Base-by-base conservation (phyloP, 2,797 vertebrate species). In the Anas flavirostris region DNA sequence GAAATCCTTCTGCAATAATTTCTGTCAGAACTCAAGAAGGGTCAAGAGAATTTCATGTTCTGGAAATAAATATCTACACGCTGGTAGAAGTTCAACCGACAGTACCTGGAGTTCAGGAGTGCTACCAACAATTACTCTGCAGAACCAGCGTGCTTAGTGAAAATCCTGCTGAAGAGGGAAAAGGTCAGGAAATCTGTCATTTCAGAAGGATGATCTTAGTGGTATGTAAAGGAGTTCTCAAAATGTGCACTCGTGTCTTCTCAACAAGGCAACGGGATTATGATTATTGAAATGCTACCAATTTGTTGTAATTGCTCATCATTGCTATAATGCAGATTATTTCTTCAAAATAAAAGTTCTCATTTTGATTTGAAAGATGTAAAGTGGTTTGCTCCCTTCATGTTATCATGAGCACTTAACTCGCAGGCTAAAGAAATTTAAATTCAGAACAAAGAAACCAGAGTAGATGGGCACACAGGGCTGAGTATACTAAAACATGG, bases 41-140 rank as follows among this genome's bases (percentile, higher is more conserved):
- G 81, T 86, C 88, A 93, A 88, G 83, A 86, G 88, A 91, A 80
- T 86, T 86, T 80, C 83, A 62, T n/a, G 16, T 50, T 64, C 74
- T 85, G 60, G 52, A 82, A 88, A 89, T 69, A 75, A 86, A 66
- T 78, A 75, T 28, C 53, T 70, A 74, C 63, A 26, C 44, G 60
- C 39, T 70, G 80, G 44, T 37, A 19, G 69, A 88, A 48, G 77
- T 91, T 88, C 90, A 68, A 0, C 52, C 50, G 80, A 31, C 76
- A 93, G 60, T 31, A 85, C 64, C 88, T 39, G 56, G 44, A 66
- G 70, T 64, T 88, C 13, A 16, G 72, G 75, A 90, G 33, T 17
- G 55, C 74, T 86, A 28, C 31, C 88, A 90, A 80, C 77, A 94
- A 91, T 82, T 82, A 72, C 39, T 77, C 79, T 73, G 37, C 23